Base-by-base conservation (phyloP, 2,888 invertebrate species). In the Brachypalpus laphriformis region DNA sequence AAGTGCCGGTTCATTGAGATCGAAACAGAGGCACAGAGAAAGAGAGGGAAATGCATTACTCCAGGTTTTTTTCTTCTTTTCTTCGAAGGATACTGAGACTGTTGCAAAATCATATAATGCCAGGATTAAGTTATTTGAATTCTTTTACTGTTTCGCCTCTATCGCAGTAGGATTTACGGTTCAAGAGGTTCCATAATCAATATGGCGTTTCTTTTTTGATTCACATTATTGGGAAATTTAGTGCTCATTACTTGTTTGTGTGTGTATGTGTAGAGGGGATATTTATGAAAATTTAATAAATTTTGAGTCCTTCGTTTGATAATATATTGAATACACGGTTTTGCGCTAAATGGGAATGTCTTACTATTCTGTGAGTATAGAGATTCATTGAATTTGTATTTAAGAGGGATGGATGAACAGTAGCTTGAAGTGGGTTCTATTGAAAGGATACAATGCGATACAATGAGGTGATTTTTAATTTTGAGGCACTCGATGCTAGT, bases 221-320 rank as follows among this genome's bases (percentile, higher is more conserved):
- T 45, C 57, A 34, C 34, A 6, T 63, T 75, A 82, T 76, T 82
- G 68, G 49, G 16, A 68, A 71, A 31, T 63, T 57, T 59, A 6
- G 49, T 83, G 42, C 45, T 54, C 76, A 75, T 71, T 75, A 57
- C 59, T 31, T 63, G 51, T 81, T 20, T 45, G 40, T 7, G 51
- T 81, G 28, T 45, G 40, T 7, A 47, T 45, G 20, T 5, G 34
- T 31, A 2, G 20, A 22, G 49, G 71, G 42, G 51, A 57, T 82
- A 66, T 78, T 82, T 82, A 72, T 77, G 78, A 82, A 82, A 77
- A 78, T 82, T 82, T 82, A 82, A 82, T 82, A 82, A 78, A 78
- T 77, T 72, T 71, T 34, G 71, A 71, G 82, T 65, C 59, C 70
- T 71, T 71, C 45, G 49, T 54, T 22, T 42, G 65, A 66, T 57